Evolutionary conservation across 2,113 vertebrate species (phyloP).

Genomic region (Rattus rattus): DNA sequence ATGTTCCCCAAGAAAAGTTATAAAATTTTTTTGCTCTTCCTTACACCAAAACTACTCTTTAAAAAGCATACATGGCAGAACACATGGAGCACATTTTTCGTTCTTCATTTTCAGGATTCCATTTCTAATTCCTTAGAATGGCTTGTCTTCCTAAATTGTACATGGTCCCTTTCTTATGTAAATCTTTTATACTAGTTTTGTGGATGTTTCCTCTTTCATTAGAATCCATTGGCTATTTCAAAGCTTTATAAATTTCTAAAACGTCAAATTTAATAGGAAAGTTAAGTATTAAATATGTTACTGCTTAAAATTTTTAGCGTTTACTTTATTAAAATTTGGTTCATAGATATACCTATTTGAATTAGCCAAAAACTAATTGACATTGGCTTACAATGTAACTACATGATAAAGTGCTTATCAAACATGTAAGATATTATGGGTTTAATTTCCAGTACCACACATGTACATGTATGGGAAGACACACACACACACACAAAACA

Average conservation of each 20-base stretch:
- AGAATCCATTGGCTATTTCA: background rate
- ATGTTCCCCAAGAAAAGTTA: background rate
- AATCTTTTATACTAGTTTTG: background rate
- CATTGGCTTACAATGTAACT: accelerated
- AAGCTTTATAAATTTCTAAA: background rate
- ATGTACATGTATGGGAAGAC: too few species aligned
- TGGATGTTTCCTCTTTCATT: background rate
- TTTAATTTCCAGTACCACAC: background rate
- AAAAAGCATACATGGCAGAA: background rate
- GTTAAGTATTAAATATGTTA: background rate
- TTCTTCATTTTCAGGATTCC: background rate
- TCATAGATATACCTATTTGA: background rate
- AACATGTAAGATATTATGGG: accelerated
- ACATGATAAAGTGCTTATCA: background rate
- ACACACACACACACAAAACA: background rate
- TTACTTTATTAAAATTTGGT: background rate
- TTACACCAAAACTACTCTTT: background rate
- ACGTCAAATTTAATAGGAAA: background rate
- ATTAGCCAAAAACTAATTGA: background rate
- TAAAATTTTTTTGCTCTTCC: background rate
- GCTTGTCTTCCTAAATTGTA: background rate
- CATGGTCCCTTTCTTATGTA: background rate
- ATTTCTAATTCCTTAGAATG: background rate
- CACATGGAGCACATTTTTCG: background rate
- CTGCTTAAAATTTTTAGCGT: background rate